Evolutionary conservation across 2,113 vertebrate species (phyloP).

Genomic region (Scolopax mira): DNA sequence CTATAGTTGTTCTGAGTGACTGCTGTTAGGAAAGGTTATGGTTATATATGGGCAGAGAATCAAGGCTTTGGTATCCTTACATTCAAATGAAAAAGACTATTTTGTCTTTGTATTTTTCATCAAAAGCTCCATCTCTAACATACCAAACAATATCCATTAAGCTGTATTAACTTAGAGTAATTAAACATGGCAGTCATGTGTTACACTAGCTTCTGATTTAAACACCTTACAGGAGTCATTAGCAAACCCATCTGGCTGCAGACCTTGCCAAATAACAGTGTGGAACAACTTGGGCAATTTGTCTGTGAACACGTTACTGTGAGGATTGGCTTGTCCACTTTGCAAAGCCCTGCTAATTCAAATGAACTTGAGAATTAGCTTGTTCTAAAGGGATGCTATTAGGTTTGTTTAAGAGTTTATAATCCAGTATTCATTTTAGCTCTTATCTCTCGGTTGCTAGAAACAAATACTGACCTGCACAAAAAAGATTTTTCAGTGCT

Average conservation of each 20-base stretch:
- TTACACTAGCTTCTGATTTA: constrained; percentile 27
- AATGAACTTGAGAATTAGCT: not conserved
- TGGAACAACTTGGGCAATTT: not conserved
- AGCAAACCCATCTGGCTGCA: constrained; percentile 58
- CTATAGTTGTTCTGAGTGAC: not conserved
- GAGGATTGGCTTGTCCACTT: not conserved
- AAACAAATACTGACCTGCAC: not conserved
- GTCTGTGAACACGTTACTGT: not conserved
- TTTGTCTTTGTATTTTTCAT: not conserved
- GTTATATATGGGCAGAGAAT: not conserved
- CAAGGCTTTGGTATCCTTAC: not conserved
- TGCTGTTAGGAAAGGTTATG: not conserved
- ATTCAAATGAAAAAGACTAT: not conserved
- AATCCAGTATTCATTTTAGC: not conserved
- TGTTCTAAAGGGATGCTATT: not conserved
- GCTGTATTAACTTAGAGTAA: constrained; percentile 26
- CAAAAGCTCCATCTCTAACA: not conserved
- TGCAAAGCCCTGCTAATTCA: not conserved
- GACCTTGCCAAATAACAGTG: constrained; percentile 39
- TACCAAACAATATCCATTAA: not conserved
- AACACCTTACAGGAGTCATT: constrained; percentile 60
- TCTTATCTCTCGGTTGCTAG: not conserved
- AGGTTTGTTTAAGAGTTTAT: not conserved
- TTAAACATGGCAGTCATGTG: constrained; percentile 55
- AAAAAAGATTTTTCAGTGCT: not conserved